Base-by-base conservation (phyloP, 2,113 vertebrate species). In the Jaculus jaculus region DNA sequence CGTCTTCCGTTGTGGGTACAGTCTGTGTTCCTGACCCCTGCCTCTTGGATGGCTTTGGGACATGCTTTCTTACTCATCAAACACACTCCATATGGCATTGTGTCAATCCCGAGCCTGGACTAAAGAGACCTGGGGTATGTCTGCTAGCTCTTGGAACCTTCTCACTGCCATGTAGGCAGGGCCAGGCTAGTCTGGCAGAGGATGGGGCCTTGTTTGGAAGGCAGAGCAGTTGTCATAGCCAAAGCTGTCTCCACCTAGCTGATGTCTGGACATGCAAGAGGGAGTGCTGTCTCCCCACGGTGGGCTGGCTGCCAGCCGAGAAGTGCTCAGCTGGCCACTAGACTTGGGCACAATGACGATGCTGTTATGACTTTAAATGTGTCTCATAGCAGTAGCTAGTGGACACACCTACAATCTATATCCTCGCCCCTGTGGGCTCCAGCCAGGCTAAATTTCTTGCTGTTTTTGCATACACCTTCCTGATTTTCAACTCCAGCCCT, bases 141-240 rank as follows among this genome's bases (percentile, higher is more conserved):
- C 77, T 95, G 37, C 66, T 87, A 23, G 85, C 21, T 81, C 42
- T 68, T 96, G 87, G 72, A 92, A 37, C 9, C 5, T 63, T 73
- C 51, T 65, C 83, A 84, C 32, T 10, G 21, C 65, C 37, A 20
- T 75, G 83, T 93, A 81, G 77, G 54, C 10, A 63, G 83, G 37
- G 74, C 75, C 86, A 78, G 58, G 79, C 69, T 81, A 74, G 71
- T 26, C 65, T 89, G 83, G 92, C 65, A 63, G 73, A 91, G 63
- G 37, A 78, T 32, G 78, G 81, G 68, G 93, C 84, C 39, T 60
- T 72, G 39, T 92, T 88, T 96, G 95, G 91, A 96, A 83, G 79
- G 75, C 2, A 87, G 80, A 34, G 54, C 68, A 74, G 66, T 47
- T 58, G 18, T 92, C 87, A 84, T 9, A 90, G 73, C 71, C 84